Percentiles rank a stretch among this genome's conserved stretches.
Conservation (phyloP, 2,888 invertebrate genomes). For the Peribatodes rhomboidaria region DNA sequence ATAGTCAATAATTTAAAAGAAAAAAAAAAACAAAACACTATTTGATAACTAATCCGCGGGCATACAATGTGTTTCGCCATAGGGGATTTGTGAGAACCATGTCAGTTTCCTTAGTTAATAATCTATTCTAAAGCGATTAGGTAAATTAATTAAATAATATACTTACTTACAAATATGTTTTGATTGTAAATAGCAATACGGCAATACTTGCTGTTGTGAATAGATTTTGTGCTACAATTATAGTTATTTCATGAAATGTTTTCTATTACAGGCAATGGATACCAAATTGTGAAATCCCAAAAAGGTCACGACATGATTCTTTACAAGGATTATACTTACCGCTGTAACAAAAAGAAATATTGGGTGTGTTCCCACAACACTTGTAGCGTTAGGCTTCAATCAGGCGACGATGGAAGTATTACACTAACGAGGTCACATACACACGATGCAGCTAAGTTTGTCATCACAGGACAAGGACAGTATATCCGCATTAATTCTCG, state of each 20-base stretch:
- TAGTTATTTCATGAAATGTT: neutral
- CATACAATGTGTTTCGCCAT: no score
- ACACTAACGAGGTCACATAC: neutral
- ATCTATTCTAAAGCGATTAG: no score
- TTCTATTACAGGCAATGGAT: neutral
- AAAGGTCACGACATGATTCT: slow-evolving; percentile 4
- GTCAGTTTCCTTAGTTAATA: no score
- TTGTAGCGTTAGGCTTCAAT: neutral
- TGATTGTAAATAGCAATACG: no score
- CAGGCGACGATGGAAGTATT: neutral
- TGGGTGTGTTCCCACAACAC: neutral
- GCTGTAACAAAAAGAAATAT: neutral
- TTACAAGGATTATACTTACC: neutral
- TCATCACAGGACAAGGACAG: neutral
- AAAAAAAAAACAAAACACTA: no score
- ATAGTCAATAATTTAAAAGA: no score
- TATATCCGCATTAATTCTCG: neutral
- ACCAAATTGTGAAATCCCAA: neutral
- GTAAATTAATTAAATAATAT: no score
- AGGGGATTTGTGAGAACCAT: no score
- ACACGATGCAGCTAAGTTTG: neutral
- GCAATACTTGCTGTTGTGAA: no score
- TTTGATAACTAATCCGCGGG: no score
- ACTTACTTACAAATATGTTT: no score
- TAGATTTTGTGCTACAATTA: no score